Percentiles rank a stretch among this genome's conserved stretches.
These are phyloP conservation scores for Pristionchus entomophagus DNA, from an alignment of 2,888 invertebrate genomes.

Conservation along the genomic window DNA sequence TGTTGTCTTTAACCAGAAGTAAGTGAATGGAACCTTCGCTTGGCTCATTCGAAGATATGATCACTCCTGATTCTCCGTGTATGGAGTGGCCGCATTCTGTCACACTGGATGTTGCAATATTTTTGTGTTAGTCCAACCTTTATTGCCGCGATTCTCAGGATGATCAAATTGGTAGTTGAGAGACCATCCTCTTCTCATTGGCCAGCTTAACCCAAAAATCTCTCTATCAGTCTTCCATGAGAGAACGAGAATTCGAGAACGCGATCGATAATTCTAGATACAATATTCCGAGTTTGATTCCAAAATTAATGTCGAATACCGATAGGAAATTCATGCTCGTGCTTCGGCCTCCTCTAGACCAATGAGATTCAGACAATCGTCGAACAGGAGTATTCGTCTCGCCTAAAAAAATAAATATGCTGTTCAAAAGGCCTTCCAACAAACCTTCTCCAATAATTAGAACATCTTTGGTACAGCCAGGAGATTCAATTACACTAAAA, in stretches of 20 bases:
- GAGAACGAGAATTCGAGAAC: not conserved
- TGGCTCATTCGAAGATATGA: not conserved
- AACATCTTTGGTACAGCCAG: not conserved
- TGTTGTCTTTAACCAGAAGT: not conserved
- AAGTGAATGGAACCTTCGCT: not conserved
- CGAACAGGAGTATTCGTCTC: not conserved
- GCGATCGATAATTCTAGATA: not conserved
- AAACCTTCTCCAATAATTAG: not conserved
- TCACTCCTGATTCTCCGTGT: not conserved
- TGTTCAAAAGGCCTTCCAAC: not conserved
- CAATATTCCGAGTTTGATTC: too few species aligned
- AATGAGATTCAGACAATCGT: not conserved
- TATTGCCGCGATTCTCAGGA: not conserved
- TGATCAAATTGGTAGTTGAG: not conserved
- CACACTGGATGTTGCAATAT: too few species aligned
- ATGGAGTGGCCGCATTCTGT: not conserved
- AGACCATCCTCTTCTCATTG: not conserved
- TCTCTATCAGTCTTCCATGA: not conserved
- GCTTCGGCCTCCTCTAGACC: not conserved
- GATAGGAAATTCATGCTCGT: not conserved
- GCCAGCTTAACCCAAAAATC: too few species aligned
- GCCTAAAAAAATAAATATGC: not conserved
- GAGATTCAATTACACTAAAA: not conserved
- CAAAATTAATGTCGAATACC: not conserved
- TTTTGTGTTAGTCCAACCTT: not conserved